Evolutionary conservation across 2,888 invertebrate species (phyloP).

Genomic region (Fragum whitleyi): DNA sequence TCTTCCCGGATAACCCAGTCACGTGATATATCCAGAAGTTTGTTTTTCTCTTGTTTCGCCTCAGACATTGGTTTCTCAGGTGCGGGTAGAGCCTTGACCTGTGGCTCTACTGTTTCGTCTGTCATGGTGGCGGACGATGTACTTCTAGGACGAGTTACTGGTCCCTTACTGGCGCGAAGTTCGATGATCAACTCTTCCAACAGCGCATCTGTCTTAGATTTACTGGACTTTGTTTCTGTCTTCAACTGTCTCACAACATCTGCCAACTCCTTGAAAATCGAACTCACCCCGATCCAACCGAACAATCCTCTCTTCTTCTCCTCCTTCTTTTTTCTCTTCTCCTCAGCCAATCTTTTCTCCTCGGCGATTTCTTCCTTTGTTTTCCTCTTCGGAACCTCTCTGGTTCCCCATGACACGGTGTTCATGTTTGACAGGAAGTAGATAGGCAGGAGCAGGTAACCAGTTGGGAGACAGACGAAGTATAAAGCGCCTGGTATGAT

Average conservation of each 20-base stretch:
- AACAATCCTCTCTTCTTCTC: constrained; percentile 91
- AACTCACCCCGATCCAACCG: constrained; percentile 76
- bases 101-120: constrained; percentile 6
- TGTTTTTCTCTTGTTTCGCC: background rate
- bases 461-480: constrained; percentile 96
- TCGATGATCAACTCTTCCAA: constrained; percentile 73
- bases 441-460: constrained; percentile 96
- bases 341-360: constrained; percentile 89
- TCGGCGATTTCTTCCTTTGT: constrained; percentile 88
- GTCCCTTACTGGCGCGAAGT: constrained; percentile 49
- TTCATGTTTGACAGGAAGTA: constrained; percentile 97
- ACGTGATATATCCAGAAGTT: constrained; percentile 22
- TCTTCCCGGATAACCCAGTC: constrained; percentile 87
- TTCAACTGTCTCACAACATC: constrained; percentile 70
- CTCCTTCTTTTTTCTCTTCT: constrained; percentile 88
- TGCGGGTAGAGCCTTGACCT: background rate
- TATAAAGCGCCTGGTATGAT: constrained; percentile 91
- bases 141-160: constrained; percentile 17
- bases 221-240: constrained; percentile 36
- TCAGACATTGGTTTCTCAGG: background rate
- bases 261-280: constrained; percentile 71
- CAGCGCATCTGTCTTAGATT: constrained; percentile 69
- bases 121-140: constrained; percentile 41
- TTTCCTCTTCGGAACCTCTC: constrained; percentile 88
- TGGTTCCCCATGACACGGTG: constrained; percentile 97